Percentiles rank a stretch among this genome's conserved stretches.
phyloP scores from a whole-genome alignment of 2,888 invertebrate genomes.

The Chrysina gloriosa region DNA sequence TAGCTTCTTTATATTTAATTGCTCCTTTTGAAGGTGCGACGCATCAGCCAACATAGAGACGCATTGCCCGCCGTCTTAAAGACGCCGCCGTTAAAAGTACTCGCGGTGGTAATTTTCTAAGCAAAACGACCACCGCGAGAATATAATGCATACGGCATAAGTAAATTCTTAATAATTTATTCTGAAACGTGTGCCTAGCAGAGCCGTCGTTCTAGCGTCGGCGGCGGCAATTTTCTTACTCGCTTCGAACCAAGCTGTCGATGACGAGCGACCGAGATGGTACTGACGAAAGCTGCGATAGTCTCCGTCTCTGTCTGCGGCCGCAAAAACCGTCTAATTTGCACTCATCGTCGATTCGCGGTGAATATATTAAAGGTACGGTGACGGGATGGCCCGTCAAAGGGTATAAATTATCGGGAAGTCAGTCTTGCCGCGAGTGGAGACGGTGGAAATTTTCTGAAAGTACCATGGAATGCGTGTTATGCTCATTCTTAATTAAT shows the following conservation, averaged over 20 bases:
- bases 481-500: too few relatives aligned
- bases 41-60: neutral
- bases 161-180: constrained; percentile 37
- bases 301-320: constrained; percentile 18
- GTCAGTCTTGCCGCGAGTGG: too few relatives aligned
- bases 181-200: constrained; percentile 30
- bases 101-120: constrained; percentile 29
- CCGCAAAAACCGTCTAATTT: constrained; percentile 43
- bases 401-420: constrained; percentile 30
- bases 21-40: neutral
- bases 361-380: constrained; percentile 41
- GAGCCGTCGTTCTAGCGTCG: constrained; percentile 11
- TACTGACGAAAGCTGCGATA: too few relatives aligned
- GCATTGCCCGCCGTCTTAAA: neutral
- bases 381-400: constrained; percentile 40
- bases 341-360: constrained; percentile 42
- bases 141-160: constrained; percentile 34
- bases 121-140: constrained; percentile 34
- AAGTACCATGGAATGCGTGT: too few relatives aligned
- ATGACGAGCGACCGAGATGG: constrained; percentile 15
- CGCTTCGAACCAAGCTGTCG: neutral
- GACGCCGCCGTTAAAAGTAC: neutral
- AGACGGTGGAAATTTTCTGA: too few relatives aligned
- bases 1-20: constrained; percentile 28
- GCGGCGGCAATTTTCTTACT: constrained; percentile 21